phyloP scores from a whole-genome alignment of 2,797 vertebrate species.

The Tinamus major region DNA sequence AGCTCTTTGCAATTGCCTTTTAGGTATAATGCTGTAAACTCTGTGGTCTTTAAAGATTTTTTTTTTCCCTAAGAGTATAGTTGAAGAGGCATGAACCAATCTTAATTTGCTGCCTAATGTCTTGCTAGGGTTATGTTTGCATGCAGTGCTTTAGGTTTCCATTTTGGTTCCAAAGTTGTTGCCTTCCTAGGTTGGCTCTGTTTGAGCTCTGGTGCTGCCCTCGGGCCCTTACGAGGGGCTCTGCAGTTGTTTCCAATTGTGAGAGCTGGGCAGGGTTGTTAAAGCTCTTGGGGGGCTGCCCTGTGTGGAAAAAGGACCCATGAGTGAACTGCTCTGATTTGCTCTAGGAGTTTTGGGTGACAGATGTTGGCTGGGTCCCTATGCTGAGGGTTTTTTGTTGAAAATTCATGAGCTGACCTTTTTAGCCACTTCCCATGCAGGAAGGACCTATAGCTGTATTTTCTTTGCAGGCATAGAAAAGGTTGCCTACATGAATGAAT shows the following conservation, averaged over 20 bases:
- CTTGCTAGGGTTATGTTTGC: neutral
- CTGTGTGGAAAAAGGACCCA: neutral
- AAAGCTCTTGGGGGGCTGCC: slow-evolving; percentile 21
- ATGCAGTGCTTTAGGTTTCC: neutral
- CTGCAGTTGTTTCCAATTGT: neutral
- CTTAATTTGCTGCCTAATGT: neutral
- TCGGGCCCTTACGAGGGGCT: neutral
- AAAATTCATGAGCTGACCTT: slow-evolving; percentile 65
- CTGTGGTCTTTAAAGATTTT: neutral
- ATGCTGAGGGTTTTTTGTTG: neutral
- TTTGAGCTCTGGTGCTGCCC: neutral
- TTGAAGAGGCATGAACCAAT: neutral
- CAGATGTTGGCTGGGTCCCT: slow-evolving; percentile 34
- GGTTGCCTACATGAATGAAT: neutral
- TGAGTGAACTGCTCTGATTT: slow-evolving; percentile 9
- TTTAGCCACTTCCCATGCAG: slow-evolving; percentile 10
- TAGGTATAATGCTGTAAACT: neutral
- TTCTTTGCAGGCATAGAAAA: neutral
- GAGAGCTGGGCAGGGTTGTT: neutral
- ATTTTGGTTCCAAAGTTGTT: neutral
- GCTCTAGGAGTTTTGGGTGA: slow-evolving; percentile 8
- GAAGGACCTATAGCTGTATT: neutral
- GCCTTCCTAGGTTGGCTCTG: neutral
- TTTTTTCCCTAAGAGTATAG: neutral
- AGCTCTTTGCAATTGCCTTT: neutral